Evolutionary conservation across 2,113 vertebrate species (phyloP), one percentile per base, ranked within the genome.

Genomic region (Stigmatopora argus): DNA sequence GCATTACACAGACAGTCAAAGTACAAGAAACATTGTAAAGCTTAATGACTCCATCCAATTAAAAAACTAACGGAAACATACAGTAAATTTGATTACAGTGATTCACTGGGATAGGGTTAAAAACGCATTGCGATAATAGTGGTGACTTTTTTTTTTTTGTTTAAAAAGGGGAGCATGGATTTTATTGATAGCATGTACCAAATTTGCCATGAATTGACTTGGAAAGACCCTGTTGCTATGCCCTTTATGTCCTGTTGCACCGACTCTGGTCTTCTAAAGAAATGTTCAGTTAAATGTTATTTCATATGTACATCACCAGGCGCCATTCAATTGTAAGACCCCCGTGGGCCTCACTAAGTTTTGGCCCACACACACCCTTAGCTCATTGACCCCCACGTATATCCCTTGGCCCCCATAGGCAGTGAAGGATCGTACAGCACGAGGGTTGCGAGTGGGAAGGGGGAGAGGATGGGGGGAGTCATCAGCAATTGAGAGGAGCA

Each of bases 401-500:
- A 69, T 80, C 77, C 81, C 57, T 49, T 72, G 69, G 78, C 78
- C 80, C 81, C 75, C 81, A 75, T 83, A 85, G 81, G 78, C 64
- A 61, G 77, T 85, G 80, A 85, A 74, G 75, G 79, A 87, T 85
- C 74, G 79, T 80, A 71, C 66, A 69, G 64, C 62, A 79, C 78
- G 70, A 73, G 61, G 70, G 65, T 61, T 62, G 70, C 64, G 71
- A 82, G 74, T 65, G 78, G 68, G 48, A 68, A 64, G 58, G 31
- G 48, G 1, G 49, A 26, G 23, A 26, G 48, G 51, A 31, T 31
- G 58, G 48, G 44, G 53, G 58, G 76, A 81, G 67, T 81, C 72
- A 81, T 69, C 26, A 23, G 79, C 79, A 76, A 82, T 87, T 75
- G 83, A 86, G 78, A 82, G 69, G 67, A 81, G 78, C 85, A 87